phyloP scores from a whole-genome alignment of 2,888 invertebrate genomes.

The Alcis repandata region DNA sequence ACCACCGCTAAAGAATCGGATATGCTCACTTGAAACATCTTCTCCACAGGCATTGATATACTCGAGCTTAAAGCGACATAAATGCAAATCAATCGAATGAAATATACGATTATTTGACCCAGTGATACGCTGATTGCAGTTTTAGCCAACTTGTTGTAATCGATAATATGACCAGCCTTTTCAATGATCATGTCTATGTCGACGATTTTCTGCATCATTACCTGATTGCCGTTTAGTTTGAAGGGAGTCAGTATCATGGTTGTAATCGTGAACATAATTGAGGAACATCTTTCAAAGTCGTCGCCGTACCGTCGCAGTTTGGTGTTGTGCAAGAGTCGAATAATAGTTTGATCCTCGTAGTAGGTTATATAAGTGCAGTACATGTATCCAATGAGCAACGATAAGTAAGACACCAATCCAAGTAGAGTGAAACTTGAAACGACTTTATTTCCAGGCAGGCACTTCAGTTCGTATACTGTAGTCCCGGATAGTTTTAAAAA shows the following conservation, averaged over 20 bases:
- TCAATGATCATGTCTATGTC: slow-evolving; percentile 62
- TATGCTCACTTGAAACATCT: slow-evolving; percentile 64
- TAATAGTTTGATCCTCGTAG: slow-evolving; percentile 62
- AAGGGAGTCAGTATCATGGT: slow-evolving; percentile 66
- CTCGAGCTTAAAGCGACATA: slow-evolving; percentile 59
- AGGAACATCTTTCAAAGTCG: slow-evolving; percentile 60
- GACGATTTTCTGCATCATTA: slow-evolving; percentile 55
- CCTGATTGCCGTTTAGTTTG: slow-evolving; percentile 52
- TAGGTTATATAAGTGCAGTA: slow-evolving; percentile 61
- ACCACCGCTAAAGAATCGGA: slow-evolving; percentile 61
- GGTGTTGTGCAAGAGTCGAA: slow-evolving; percentile 67
- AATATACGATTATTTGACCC: slow-evolving; percentile 52
- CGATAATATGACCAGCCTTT: slow-evolving; percentile 57
- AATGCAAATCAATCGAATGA: slow-evolving; percentile 58
- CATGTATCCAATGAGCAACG: slow-evolving; percentile 59
- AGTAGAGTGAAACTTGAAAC: slow-evolving; percentile 51
- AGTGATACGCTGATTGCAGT: slow-evolving; percentile 50
- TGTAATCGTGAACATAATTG: slow-evolving; percentile 56
- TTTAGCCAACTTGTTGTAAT: slow-evolving; percentile 56
- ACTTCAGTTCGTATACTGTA: slow-evolving; percentile 49
- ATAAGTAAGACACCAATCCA: slow-evolving; percentile 56
- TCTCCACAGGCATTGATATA: slow-evolving; percentile 57
- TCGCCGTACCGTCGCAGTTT: slow-evolving; percentile 71
- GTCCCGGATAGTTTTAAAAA: slow-evolving; percentile 61
- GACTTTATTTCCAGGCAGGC: slow-evolving; percentile 43